These are phyloP conservation scores for Haemorhous mexicanus DNA, from an alignment of 2,113 vertebrate species.

Conservation along the genomic window DNA sequence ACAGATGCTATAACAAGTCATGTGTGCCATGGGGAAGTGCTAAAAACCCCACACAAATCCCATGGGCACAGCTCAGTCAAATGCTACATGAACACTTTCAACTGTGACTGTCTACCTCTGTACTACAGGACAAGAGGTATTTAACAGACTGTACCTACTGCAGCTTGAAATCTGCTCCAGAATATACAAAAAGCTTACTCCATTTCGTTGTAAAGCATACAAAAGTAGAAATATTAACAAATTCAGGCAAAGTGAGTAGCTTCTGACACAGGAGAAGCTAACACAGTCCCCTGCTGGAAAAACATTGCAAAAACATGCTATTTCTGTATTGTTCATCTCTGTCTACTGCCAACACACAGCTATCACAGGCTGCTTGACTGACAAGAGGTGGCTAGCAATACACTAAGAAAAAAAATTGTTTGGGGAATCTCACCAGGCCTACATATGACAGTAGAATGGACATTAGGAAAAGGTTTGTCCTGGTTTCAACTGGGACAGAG, in stretches of 20 bases:
- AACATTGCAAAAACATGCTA: background rate
- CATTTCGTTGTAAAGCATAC: background rate
- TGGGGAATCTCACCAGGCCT: background rate
- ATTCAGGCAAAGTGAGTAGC: background rate
- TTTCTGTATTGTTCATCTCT: background rate
- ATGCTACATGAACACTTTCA: background rate
- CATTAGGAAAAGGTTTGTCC: background rate
- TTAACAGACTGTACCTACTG: background rate
- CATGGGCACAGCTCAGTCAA: background rate
- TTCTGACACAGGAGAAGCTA: constrained; percentile 19
- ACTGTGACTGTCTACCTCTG: background rate
- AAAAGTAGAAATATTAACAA: background rate
- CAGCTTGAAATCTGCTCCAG: background rate
- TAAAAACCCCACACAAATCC: background rate
- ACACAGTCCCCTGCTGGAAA: constrained; percentile 56
- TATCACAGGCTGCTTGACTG: background rate
- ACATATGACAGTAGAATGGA: background rate
- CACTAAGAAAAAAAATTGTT: background rate
- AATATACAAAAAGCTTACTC: background rate
- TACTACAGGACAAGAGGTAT: background rate
- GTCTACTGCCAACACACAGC: background rate
- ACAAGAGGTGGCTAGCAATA: background rate
- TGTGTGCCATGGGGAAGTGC: fast-evolving
- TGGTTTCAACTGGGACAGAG: background rate
- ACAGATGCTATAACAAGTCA: fast-evolving